A percentile compares a stretch with the other conserved stretches of the same genome.
phyloP scores from a whole-genome alignment of 1,140 invertebrate genomes.

The Drosophila ambigua region DNA sequence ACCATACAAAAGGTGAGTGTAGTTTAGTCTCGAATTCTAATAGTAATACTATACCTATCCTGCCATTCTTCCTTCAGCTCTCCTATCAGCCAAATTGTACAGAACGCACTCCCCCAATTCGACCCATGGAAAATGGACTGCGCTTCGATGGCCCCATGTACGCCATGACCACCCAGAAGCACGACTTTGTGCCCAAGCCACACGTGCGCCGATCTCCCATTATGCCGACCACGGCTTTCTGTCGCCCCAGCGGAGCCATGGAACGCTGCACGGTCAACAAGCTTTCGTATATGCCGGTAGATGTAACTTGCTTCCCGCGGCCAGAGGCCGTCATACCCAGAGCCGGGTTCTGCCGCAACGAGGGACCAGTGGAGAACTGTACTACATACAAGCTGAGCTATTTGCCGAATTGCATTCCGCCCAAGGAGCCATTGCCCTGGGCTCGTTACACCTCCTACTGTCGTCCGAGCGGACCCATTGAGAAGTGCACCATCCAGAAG shows the following conservation, averaged over 20 bases:
- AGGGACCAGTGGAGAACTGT: constrained; percentile 84
- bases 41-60: not conserved
- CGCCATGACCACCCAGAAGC: constrained; percentile 88
- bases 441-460: constrained; percentile 83
- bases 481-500: constrained; percentile 85
- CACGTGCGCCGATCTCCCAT: constrained; percentile 84
- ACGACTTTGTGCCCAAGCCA: constrained; percentile 89
- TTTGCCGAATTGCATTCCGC: constrained; percentile 84
- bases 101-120: constrained; percentile 82
- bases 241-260: constrained; percentile 84
- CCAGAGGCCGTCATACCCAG: constrained; percentile 54
- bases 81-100: constrained; percentile 85
- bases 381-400: constrained; percentile 86
- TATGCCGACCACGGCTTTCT: constrained; percentile 85
- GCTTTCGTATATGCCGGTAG: constrained; percentile 85
- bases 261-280: constrained; percentile 85
- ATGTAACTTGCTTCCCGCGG: constrained; percentile 72
- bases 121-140: constrained; percentile 70
- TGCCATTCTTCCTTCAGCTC: constrained; percentile 80
- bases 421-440: constrained; percentile 85
- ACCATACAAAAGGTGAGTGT: constrained; percentile 86
- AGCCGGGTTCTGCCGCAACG: constrained; percentile 59
- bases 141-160: constrained; percentile 88
- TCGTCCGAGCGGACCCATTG: constrained; percentile 82
- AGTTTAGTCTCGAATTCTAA: not conserved